Conservation (phyloP, 2,888 invertebrate genomes). For the Tetheella fluctuosa region DNA sequence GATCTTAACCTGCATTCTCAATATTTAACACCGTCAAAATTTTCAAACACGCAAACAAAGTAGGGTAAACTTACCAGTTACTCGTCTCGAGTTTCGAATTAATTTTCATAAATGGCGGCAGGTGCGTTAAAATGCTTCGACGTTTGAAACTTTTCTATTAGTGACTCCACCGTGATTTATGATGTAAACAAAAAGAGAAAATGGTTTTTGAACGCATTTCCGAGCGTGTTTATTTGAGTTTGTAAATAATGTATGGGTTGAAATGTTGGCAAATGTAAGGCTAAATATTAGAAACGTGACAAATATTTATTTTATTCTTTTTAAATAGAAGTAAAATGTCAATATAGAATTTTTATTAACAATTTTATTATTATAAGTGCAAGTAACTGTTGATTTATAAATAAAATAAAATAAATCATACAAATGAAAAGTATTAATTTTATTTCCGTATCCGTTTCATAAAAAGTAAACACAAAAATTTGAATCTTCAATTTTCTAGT, state of each 20-base stretch:
- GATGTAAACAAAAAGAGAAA: conserved; percentile 23
- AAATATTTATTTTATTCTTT: neutral
- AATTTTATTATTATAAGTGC: too few species aligned
- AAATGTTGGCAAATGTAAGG: neutral
- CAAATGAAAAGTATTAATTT: too few species aligned
- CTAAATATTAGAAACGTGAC: neutral
- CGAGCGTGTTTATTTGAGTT: conserved; percentile 7
- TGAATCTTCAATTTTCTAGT: too few species aligned
- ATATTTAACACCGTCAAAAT: conserved; percentile 9
- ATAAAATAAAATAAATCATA: too few species aligned
- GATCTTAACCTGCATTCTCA: neutral
- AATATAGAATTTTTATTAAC: too few species aligned
- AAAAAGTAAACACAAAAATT: too few species aligned
- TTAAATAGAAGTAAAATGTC: too few species aligned
- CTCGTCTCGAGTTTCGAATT: conserved; percentile 38
- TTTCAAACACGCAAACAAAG: conserved; percentile 13
- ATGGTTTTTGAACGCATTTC: conserved; percentile 15
- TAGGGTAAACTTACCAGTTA: conserved; percentile 21
- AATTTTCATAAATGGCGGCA: conserved; percentile 48
- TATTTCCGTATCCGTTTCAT: too few species aligned
- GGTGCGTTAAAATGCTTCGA: conserved; percentile 44
- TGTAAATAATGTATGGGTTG: conserved; percentile 4
- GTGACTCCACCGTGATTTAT: conserved; percentile 44
- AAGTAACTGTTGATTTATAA: too few species aligned
- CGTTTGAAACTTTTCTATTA: conserved; percentile 47